Conservation (phyloP, 2,888 invertebrate genomes). For the Neria commutata region DNA sequence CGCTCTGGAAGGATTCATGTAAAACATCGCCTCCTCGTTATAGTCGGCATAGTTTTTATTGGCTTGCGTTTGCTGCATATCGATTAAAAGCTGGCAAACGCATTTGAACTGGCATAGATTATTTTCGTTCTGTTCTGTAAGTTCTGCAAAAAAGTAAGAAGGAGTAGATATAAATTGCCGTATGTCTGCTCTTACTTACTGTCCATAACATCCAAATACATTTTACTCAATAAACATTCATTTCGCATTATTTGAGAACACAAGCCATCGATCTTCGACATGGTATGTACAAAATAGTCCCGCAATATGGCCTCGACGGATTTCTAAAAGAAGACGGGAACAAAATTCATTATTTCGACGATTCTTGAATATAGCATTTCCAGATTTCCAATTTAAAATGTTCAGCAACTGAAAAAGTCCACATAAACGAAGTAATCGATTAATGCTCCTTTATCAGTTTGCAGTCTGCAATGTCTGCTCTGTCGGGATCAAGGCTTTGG, state of each 20-base stretch:
- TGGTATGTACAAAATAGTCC: constrained; percentile 21
- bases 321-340: constrained; percentile 27
- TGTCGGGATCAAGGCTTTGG: too few relatives aligned
- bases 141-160: constrained; percentile 31
- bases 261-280: constrained; percentile 30
- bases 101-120: constrained; percentile 36
- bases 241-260: constrained; percentile 26
- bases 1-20: neutral
- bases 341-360: neutral
- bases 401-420: too few relatives aligned
- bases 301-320: constrained; percentile 29
- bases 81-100: constrained; percentile 32
- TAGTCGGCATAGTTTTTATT: neutral
- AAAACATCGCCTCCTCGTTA: too few relatives aligned
- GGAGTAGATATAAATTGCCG: neutral
- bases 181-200: constrained; percentile 29
- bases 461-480: too few relatives aligned
- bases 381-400: too few relatives aligned
- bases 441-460: too few relatives aligned
- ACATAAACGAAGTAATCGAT: too few relatives aligned
- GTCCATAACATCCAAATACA: constrained; percentile 33
- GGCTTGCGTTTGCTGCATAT: constrained; percentile 23
- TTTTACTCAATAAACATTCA: constrained; percentile 28
- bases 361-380: neutral
- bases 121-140: constrained; percentile 36